phyloP scores from a whole-genome alignment of 53 echinoderm and acorn worm species.

The Actinopyga echinites region DNA sequence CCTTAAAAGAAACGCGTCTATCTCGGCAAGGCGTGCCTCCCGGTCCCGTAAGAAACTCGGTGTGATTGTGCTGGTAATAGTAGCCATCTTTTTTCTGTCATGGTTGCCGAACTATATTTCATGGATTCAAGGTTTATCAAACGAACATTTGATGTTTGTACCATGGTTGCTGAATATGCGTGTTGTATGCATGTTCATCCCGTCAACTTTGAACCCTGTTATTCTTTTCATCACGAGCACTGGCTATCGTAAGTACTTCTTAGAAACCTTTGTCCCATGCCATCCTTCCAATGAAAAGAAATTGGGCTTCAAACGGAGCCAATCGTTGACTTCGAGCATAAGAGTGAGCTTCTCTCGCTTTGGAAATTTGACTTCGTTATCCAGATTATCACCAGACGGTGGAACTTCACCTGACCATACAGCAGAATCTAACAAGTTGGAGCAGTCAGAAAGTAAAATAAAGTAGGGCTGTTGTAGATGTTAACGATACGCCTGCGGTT shows the following conservation, averaged over 20 bases:
- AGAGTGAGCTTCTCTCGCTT: neutral
- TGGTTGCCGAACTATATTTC: neutral
- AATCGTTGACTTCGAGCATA: neutral
- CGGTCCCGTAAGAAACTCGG: slow-evolving; percentile 3
- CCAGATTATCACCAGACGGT: too few species aligned
- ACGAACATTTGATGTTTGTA: too few species aligned
- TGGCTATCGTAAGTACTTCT: neutral
- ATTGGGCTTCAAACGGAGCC: too few species aligned
- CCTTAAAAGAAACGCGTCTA: neutral
- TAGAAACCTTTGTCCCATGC: neutral
- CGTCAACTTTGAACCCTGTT: neutral
- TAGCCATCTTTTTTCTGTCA: neutral
- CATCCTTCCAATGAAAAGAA: neutral
- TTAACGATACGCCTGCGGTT: too few species aligned
- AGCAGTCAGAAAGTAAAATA: too few species aligned
- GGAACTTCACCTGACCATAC: too few species aligned
- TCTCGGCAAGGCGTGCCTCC: neutral
- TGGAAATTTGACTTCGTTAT: too few species aligned
- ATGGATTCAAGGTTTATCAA: neutral
- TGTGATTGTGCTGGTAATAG: neutral
- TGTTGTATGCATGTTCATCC: neutral
- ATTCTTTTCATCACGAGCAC: slow-evolving; percentile 3
- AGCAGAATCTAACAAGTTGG: too few species aligned
- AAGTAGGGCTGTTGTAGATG: too few species aligned
- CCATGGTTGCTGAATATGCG: too few species aligned